phyloP scores from a whole-genome alignment of 2,113 vertebrate species.

The Carassius auratus region DNA sequence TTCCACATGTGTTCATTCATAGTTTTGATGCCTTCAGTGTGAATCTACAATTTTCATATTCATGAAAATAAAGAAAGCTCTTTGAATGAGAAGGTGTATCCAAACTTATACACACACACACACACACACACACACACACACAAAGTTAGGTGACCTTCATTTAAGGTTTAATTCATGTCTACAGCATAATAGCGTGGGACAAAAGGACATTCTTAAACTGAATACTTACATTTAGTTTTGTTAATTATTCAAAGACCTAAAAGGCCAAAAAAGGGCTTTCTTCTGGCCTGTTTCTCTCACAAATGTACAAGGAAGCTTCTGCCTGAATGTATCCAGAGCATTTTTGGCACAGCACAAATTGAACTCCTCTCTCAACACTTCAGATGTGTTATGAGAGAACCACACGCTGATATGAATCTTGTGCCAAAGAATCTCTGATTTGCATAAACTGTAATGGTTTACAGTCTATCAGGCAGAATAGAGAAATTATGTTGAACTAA shows the following conservation, averaged over 20 bases:
- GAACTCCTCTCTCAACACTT: not conserved
- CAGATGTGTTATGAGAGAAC: slow-evolving; percentile 22
- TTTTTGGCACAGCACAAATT: not conserved
- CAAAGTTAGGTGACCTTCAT: too few species aligned
- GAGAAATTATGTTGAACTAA: slow-evolving; percentile 24
- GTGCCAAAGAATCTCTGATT: not conserved
- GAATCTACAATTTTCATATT: too few species aligned
- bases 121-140: too few species aligned
- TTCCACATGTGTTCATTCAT: too few species aligned
- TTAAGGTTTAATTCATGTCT: too few species aligned
- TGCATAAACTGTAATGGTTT: slow-evolving; percentile 18
- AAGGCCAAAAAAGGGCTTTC: not conserved
- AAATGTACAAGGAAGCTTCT: not conserved
- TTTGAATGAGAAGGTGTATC: too few species aligned
- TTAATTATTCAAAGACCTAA: not conserved
- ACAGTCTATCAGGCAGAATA: not conserved
- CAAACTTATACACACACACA: too few species aligned
- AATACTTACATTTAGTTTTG: not conserved
- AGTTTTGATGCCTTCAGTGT: too few species aligned
- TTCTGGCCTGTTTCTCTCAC: not conserved
- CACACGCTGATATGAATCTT: not conserved
- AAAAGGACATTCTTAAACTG: not conserved
- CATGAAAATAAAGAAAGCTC: too few species aligned
- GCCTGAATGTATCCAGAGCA: not conserved
- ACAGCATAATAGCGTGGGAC: not conserved